Conservation (phyloP, 2,113 vertebrate genomes). For the Felis catus region F.catus_Fca126_mat1.0 CM031424.1:25102501-25103000, state of each 20-base stretch:
- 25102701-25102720: neutral
- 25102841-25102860: neutral
- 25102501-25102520: neutral
- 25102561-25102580: neutral
- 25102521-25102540: conserved; percentile 22
- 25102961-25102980: conserved; percentile 51
- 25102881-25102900: neutral
- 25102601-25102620: conserved; percentile 14
- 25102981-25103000: neutral
- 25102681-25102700: conserved; percentile 14
- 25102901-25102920: neutral
- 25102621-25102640: neutral
- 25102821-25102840: neutral
- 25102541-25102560: conserved; percentile 26
- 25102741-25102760: neutral
- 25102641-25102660: neutral
- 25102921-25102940: neutral
- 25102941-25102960: conserved; percentile 50
- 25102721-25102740: neutral
- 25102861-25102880: conserved; percentile 40
- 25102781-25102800: neutral
- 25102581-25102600: conserved; percentile 12
- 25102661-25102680: neutral
- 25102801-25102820: neutral
- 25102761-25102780: neutral